A percentile compares a stretch with the other conserved stretches of the same genome.
Conservation (phyloP, 2,888 invertebrate species). For the Vanessa cardui region DNA sequence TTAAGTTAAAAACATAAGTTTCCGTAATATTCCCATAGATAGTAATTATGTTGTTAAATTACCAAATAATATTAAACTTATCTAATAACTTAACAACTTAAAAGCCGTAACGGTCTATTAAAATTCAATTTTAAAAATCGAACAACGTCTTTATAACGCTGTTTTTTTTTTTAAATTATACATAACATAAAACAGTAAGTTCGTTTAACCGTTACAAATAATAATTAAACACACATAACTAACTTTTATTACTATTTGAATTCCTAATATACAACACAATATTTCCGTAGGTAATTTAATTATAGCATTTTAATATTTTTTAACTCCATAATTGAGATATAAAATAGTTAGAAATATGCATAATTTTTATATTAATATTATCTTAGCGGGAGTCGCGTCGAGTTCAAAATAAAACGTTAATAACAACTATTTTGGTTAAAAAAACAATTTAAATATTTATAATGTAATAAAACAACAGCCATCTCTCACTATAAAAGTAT, state of each 20-base stretch:
- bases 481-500: constrained; percentile 5
- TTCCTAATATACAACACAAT: not conserved
- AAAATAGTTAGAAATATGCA: constrained; percentile 5
- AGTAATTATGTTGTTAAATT: not conserved
- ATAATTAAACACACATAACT: constrained; percentile 6
- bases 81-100: constrained; percentile 3
- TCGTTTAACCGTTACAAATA: constrained; percentile 8
- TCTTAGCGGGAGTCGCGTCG: constrained; percentile 23
- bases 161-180: constrained; percentile 3
- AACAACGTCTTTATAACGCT: not conserved
- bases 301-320: constrained; percentile 16
- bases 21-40: not conserved
- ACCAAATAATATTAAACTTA: not conserved
- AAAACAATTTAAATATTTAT: constrained; percentile 17
- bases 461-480: constrained; percentile 24
- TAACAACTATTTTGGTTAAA: constrained; percentile 8
- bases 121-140: constrained; percentile 1
- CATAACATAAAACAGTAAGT: not conserved
- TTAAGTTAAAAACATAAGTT: not conserved
- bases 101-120: not conserved
- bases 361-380: constrained; percentile 25
- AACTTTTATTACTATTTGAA: constrained; percentile 17
- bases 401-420: constrained; percentile 17
- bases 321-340: constrained; percentile 26
- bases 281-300: constrained; percentile 20